A percentile compares a stretch with the other conserved stretches of the same genome.
Evolutionary conservation across 2,797 vertebrate genomes (phyloP).

Genomic region (Pseudomugil tenellus): DNA sequence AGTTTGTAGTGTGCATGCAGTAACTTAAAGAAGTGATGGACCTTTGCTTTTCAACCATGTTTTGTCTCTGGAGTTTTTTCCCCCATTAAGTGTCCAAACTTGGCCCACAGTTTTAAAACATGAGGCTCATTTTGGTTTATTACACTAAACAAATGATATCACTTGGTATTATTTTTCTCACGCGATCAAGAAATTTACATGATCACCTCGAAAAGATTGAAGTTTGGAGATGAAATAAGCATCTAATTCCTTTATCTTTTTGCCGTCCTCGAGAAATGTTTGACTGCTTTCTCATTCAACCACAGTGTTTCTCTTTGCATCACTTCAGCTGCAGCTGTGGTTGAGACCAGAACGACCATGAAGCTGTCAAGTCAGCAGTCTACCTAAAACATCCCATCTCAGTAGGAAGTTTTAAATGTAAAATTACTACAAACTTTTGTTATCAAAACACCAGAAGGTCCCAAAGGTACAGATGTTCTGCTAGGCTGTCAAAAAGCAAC

Average conservation of each 20-base stretch:
- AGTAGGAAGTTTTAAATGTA: slow-evolving; percentile 12
- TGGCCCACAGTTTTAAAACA: neutral
- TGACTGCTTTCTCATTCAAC: slow-evolving; percentile 44
- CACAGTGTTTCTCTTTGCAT: slow-evolving; percentile 44
- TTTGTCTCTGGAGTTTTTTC: neutral
- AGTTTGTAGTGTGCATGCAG: neutral
- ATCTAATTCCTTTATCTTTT: neutral
- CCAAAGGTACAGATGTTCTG: slow-evolving; percentile 20
- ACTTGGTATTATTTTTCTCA: neutral
- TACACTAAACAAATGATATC: too few species aligned
- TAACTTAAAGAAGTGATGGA: neutral
- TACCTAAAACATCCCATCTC: slow-evolving; percentile 15
- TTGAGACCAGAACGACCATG: slow-evolving; percentile 33
- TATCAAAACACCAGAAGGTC: slow-evolving; percentile 42
- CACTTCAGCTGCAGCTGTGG: slow-evolving; percentile 5
- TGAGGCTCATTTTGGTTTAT: too few species aligned
- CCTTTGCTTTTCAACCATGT: neutral
- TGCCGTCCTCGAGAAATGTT: slow-evolving; percentile 18
- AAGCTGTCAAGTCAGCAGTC: slow-evolving; percentile 43
- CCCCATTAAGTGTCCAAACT: neutral
- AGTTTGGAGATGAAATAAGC: neutral
- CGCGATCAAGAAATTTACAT: neutral
- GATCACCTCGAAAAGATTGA: neutral
- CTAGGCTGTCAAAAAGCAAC: slow-evolving; percentile 15
- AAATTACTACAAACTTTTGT: slow-evolving; percentile 4